Base-by-base conservation (phyloP, 2,888 invertebrate species). In the Aricia artaxerxes region DNA sequence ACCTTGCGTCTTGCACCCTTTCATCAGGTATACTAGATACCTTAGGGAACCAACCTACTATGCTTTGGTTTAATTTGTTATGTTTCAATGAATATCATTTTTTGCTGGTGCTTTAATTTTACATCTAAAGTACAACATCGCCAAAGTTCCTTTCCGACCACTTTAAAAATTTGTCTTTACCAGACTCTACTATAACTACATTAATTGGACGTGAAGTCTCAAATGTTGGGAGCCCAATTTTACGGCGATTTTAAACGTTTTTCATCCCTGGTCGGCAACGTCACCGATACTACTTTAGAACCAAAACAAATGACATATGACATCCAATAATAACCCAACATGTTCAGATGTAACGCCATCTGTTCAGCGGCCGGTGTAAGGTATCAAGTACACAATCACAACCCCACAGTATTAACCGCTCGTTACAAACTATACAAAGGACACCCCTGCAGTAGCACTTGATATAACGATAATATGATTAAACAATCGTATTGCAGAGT, bases 261-360 rank as follows among this genome's bases (percentile, higher is more conserved):
- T 16, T 16, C 57, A 16, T 57, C 4, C 1, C 4, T 57, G 16
- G 16, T 57, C 16, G 4, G 16, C 7, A 24, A 61, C 11, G 49
- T 49, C 9, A 2, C 44, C 44, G 9, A 44, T 9, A 2, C 61
- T 61, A 61, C 61, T 69, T 31, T 35, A 9, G 1, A 69, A 69
- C 3, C 24, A 69, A 69, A 69, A 11, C 35, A 31, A 69, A 16
- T 13, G 35, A 35, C 69, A 69, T 35, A 69, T 69, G 69, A 69
- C 69, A 69, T 69, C 13, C 69, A 35, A 69, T 53, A 76, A 35
- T 31, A 76, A 16, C 13, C 57, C 76, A 57, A 76, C 76, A 76
- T 76, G 76, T 57, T 76, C 75, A 57, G 4, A 31, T 16, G 31
- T 53, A 53, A 11, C 76, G 76, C 76, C 76, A 76, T 76, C 76